A percentile compares a stretch with the other conserved stretches of the same genome.
These are phyloP conservation scores for Panulirus ornatus DNA, from an alignment of 1,140 invertebrate species.

Conservation along the genomic window DNA sequence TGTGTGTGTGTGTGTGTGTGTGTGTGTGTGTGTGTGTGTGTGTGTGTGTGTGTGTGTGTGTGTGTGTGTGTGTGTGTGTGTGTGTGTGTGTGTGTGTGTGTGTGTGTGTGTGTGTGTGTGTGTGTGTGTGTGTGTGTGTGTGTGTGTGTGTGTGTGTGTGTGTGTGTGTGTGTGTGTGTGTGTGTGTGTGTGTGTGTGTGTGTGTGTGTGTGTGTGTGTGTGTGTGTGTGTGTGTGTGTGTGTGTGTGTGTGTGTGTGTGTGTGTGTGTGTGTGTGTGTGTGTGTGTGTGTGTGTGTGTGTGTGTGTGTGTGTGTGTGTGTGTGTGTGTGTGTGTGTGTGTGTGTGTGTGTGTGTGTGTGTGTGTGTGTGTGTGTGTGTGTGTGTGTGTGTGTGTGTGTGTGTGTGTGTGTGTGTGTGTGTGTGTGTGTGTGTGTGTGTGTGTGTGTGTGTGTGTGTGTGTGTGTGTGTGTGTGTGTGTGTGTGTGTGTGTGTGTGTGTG, in stretches of 20 bases:
- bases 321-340: background rate
- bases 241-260: too few species aligned
- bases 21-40: background rate
- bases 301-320: background rate
- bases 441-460: background rate
- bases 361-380: slow-evolving; percentile 36
- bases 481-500: slow-evolving; percentile 4
- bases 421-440: background rate
- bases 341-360: slow-evolving; percentile 10
- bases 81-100: slow-evolving; percentile 27
- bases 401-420: slow-evolving; percentile 1
- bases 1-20: too few species aligned
- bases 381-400: background rate
- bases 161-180: background rate
- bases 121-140: background rate
- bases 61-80: slow-evolving; percentile 33
- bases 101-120: background rate
- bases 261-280: background rate
- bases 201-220: background rate
- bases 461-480: slow-evolving; percentile 2
- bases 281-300: too few species aligned
- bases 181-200: slow-evolving; percentile 5
- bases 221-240: too few species aligned
- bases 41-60: background rate
- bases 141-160: background rate